Conservation (phyloP, 2,113 vertebrate genomes). For the cattle (Bos taurus) region ARS-UCD2.0 NC_037334.1:58056001-58056500, state of each 20-base stretch:
- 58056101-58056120: not conserved
- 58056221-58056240: not conserved
- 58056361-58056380: slow-evolving; percentile 25
- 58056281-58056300: not conserved
- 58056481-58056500: slow-evolving; percentile 26
- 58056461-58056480: slow-evolving; percentile 23
- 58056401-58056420: slow-evolving; percentile 22
- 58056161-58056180: not conserved
- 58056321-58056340: slow-evolving; percentile 17
- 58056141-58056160: not conserved
- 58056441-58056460: slow-evolving; percentile 8
- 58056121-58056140: not conserved
- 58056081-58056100: not conserved
- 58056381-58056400: slow-evolving; percentile 6
- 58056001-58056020: not conserved
- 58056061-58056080: not conserved
- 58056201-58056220: not conserved
- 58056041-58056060: not conserved
- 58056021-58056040: not conserved
- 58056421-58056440: slow-evolving; percentile 6
- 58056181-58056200: not conserved
- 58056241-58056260: not conserved
- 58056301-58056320: slow-evolving; percentile 11
- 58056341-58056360: slow-evolving; percentile 44
- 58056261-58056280: slow-evolving; percentile 18